phyloP scores from a whole-genome alignment of 2,888 invertebrate genomes.

The Drosophila maculinotata region DNA sequence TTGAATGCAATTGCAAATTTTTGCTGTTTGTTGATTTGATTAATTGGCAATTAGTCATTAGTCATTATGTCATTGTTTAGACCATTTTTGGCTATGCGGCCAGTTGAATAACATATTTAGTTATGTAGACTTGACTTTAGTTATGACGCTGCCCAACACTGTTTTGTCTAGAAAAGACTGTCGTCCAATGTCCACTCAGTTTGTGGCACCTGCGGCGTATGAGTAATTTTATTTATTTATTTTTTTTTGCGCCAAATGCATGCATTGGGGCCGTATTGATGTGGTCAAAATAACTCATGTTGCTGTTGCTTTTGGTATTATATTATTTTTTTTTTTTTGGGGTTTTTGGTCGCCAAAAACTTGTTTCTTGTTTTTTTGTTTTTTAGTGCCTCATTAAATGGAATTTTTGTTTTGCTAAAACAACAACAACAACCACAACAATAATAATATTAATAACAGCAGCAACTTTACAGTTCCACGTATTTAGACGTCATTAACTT shows the following conservation, averaged over 20 bases:
- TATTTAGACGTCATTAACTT: slow-evolving; percentile 20
- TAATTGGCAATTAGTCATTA: too few species aligned
- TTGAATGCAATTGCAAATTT: slow-evolving; percentile 9
- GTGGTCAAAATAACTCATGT: slow-evolving; percentile 19
- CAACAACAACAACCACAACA: slow-evolving; percentile 1
- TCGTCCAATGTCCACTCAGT: slow-evolving; percentile 10
- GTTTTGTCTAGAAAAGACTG: slow-evolving; percentile 1
- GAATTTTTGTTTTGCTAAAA: slow-evolving; percentile 31
- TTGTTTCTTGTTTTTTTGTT: slow-evolving; percentile 27
- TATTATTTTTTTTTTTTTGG: background rate
- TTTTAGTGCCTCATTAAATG: slow-evolving; percentile 37
- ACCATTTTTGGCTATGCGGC: too few species aligned
- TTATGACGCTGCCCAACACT: background rate
- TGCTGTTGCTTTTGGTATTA: background rate
- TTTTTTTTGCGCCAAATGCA: slow-evolving; percentile 6
- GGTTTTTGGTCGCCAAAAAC: slow-evolving; percentile 36
- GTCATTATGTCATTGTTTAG: too few species aligned
- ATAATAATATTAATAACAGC: slow-evolving; percentile 19
- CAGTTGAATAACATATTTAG: too few species aligned
- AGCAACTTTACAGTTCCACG: slow-evolving; percentile 33
- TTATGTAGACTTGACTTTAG: too few species aligned
- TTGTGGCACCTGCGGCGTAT: slow-evolving; percentile 37
- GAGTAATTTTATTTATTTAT: slow-evolving; percentile 32
- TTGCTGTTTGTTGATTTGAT: slow-evolving; percentile 4
- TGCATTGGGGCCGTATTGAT: slow-evolving; percentile 31